Base-by-base conservation (phyloP, 2,113 vertebrate species). In the Gorsachius goisagi region DNA sequence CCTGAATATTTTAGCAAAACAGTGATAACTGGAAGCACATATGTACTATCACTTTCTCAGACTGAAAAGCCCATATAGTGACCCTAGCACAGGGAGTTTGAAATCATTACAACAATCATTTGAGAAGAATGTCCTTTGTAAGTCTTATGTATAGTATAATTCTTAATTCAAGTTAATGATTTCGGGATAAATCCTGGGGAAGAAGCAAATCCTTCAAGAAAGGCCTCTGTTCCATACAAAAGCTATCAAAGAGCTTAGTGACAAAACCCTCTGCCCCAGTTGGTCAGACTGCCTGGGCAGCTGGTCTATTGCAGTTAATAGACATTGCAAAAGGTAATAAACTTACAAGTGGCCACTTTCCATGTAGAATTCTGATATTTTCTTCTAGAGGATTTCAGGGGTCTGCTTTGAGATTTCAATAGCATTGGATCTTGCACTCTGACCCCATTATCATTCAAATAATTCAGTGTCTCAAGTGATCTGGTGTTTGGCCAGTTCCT, bases 101-200 rank as follows among this genome's bases (percentile, higher is more conserved):
- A 88, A 89, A 81, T 72, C 39, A 56, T 94, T 79, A 41, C 18
- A 76, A 17, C 22, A 72, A 55, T 49, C 22, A 50, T 63, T 60
- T 72, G 18, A 90, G 39, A 92, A 59, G 39, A 49, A 76, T 68
- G 27, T 72, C 44, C 23, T 82, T 66, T 85, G 50, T 20, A 9
- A 15, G 30, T 58, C 35, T 93, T 73, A 60, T 2, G 6, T 90
- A 68, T 47, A 79, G 39, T 45, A 22, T 37, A 82, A 75, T 56
- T 79, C 66, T 82, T 93, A 91, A 95, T 76, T 96, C 66, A 94
- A 94, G 58, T 63, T 83, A 94, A 76, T 50, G 78, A 71, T 81
- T 72, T 72, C 41, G n/a, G 59, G n/a, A 33, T 53, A 95, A 95
- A 88, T 85, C 90, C 82, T 85, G 41, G 23, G 14, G 66, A 82